Conservation (phyloP, 2,888 invertebrate genomes). For the Caenorhabditis panamensis region DNA sequence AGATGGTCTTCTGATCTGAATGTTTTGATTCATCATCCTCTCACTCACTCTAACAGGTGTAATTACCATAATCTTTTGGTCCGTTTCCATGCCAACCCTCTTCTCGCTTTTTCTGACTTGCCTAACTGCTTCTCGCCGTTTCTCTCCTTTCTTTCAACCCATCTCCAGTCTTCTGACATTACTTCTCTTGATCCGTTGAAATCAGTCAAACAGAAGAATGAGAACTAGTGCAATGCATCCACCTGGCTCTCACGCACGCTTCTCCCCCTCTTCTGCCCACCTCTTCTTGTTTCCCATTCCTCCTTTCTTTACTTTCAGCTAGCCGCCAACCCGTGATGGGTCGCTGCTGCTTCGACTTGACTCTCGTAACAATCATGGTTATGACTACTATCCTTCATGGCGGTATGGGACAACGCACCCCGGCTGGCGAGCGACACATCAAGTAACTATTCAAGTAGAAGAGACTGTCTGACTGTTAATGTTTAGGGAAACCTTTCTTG, state of each 20-base stretch:
- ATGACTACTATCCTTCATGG: neutral
- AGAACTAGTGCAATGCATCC: neutral
- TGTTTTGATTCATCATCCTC: too few relatives aligned
- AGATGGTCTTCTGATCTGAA: too few relatives aligned
- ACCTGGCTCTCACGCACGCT: conserved; percentile 1
- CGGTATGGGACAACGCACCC: neutral
- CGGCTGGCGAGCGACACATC: neutral
- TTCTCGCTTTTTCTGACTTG: too few relatives aligned
- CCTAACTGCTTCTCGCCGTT: too few relatives aligned
- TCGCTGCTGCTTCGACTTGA: neutral
- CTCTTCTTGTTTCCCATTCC: neutral
- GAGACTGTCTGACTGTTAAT: too few relatives aligned
- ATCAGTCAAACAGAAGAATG: neutral
- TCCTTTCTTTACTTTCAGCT: neutral
- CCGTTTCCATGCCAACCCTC: too few relatives aligned
- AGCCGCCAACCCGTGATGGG: conserved; percentile 1
- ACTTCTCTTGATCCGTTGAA: neutral
- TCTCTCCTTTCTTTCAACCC: too few relatives aligned
- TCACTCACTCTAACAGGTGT: too few relatives aligned
- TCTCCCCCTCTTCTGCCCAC: neutral
- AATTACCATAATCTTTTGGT: too few relatives aligned
- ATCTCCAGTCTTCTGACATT: neutral
- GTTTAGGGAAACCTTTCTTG: conserved; percentile 48
- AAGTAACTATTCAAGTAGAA: conserved; percentile 1
- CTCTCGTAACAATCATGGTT: neutral